These are phyloP conservation scores for Rambutsinella grinnellia DNA, from an alignment of 2,888 invertebrate genomes.

Conservation along the genomic window DNA sequence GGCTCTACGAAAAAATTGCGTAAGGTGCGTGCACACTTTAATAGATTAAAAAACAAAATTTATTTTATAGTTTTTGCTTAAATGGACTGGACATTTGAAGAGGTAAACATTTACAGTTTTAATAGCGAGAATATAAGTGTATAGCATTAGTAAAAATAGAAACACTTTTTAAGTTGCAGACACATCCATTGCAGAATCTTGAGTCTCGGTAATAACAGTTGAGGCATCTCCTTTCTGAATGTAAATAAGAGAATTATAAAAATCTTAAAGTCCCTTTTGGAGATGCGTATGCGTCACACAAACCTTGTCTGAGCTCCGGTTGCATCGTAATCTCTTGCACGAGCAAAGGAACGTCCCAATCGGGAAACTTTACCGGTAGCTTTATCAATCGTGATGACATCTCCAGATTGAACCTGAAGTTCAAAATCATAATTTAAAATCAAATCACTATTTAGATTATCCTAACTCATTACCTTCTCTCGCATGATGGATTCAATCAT, in stretches of 20 bases:
- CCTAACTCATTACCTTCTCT: slow-evolving; percentile 95
- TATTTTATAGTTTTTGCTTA: too few relatives aligned
- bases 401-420: slow-evolving; percentile 85
- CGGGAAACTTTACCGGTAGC: slow-evolving; percentile 94
- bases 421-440: background rate
- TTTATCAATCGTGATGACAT: slow-evolving; percentile 98
- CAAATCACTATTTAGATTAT: slow-evolving; percentile 70
- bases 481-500: slow-evolving; percentile 97
- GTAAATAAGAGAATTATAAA: too few relatives aligned
- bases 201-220: slow-evolving; percentile 6
- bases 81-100: too few relatives aligned
- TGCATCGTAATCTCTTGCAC: slow-evolving; percentile 98
- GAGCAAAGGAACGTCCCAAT: slow-evolving; percentile 93
- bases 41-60: too few relatives aligned
- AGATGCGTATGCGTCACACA: too few relatives aligned
- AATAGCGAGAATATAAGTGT: too few relatives aligned
- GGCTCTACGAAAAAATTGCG: too few relatives aligned
- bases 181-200: slow-evolving; percentile 29
- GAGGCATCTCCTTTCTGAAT: slow-evolving; percentile 49
- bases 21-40: too few relatives aligned
- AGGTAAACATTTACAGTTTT: too few relatives aligned
- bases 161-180: background rate
- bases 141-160: too few relatives aligned
- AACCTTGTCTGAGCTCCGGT: slow-evolving; percentile 78
- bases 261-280: too few relatives aligned